Base-by-base conservation (phyloP, 1,140 invertebrate genomes). In the Vollenhovia emeryi region DNA sequence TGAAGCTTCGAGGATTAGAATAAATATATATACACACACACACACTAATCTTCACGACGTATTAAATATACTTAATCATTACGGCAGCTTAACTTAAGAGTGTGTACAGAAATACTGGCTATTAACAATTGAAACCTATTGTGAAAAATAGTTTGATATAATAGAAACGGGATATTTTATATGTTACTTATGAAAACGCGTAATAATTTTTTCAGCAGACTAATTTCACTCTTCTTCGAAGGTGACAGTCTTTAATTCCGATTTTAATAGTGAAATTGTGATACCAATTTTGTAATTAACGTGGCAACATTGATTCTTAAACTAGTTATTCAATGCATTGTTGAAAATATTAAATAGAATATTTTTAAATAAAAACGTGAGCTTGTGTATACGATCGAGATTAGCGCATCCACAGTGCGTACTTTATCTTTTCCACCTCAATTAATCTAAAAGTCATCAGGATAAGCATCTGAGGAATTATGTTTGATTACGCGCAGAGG, bases 381-480 rank as follows among this genome's bases (percentile, higher is more conserved):
- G 36, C 27, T 59, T 27, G 5, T 27, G 48, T 21, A 24, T 24
- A 48, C 0, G 2, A 50, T 27, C 33, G 11, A 36, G 36, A 78
- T 48, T 33, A 64, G 6, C 9, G 40, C 27, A 11, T 4, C 1
- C 11, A 64, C 8, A 8, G 3, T 6, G 7, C 43, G 21, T 21
- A 5, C 13, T 36, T 6, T 11, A 30, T 57, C 7, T 3, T 43
- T 71, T 71, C 27, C 24, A 11, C 9, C 24, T 55, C 36, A 43
- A 80, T 71, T 71, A 80, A 4, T 24, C 6, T 80, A 71, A 80
- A 71, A 80, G 76, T 69, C 18, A 24, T 7, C 8, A 2, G 33
- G 45, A 59, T 73, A 73, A 73, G 13, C 11, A 73, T 71, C 36
- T 30, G 36, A 73, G 43, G 3, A 82, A 82, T 73, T 82, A 59